These are phyloP conservation scores for Merodon equestris DNA, from an alignment of 2,888 invertebrate species.

Conservation along the genomic window DNA sequence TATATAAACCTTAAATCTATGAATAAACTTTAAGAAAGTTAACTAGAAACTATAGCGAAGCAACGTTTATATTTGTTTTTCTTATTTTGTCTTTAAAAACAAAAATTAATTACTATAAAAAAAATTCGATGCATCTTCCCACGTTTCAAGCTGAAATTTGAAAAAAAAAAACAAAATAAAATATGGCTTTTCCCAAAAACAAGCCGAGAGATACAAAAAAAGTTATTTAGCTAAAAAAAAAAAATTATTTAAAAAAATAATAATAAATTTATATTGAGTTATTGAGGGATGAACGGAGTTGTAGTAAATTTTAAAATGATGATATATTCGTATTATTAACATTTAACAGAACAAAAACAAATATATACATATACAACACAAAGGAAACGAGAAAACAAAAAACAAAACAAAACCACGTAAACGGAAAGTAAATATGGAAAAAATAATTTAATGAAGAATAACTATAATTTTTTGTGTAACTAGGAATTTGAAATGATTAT, in stretches of 20 bases:
- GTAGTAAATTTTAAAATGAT: constrained; percentile 41
- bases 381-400: constrained; percentile 29
- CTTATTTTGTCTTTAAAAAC: constrained; percentile 69
- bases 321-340: constrained; percentile 38
- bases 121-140: constrained; percentile 54
- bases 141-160: constrained; percentile 41
- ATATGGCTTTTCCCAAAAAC: constrained; percentile 2
- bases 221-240: constrained; percentile 22
- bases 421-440: constrained; percentile 3
- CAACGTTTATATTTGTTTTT: constrained; percentile 33
- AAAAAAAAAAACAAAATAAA: constrained; percentile 27
- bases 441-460: constrained; percentile 11
- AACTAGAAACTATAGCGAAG: constrained; percentile 58
- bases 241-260: no score
- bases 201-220: constrained; percentile 13
- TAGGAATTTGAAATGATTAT: constrained; percentile 64
- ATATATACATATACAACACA: constrained; percentile 40
- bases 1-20: constrained; percentile 57
- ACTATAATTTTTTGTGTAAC: constrained; percentile 51
- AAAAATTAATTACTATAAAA: constrained; percentile 26
- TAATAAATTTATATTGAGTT: constrained; percentile 52
- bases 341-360: constrained; percentile 23
- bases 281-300: constrained; percentile 12
- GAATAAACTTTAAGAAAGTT: constrained; percentile 53
- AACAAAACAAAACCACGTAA: background rate